Conservation (phyloP, 30 jellyfish, hydroid and myxozoan genomes). For the Mastigias papua region DNA sequence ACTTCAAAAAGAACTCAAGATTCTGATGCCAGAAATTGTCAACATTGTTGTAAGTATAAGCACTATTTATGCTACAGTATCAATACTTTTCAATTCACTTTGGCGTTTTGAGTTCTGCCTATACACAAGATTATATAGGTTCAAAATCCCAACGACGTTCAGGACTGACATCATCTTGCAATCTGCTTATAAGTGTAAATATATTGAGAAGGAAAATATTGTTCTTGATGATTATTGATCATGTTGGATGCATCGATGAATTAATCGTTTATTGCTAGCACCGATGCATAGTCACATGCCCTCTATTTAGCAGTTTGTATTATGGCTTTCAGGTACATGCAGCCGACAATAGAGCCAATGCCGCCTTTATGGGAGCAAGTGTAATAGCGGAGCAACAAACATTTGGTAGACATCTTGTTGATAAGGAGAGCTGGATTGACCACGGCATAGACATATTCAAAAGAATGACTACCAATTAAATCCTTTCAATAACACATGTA, state of each 20-base stretch:
- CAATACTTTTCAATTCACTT: too few species aligned
- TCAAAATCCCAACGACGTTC: too few species aligned
- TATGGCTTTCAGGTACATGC: constrained; percentile 73
- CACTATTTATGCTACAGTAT: not conserved
- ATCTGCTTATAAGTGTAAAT: too few species aligned
- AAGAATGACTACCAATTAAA: constrained; percentile 31
- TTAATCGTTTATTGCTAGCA: too few species aligned
- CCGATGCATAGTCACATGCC: too few species aligned
- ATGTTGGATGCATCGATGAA: too few species aligned
- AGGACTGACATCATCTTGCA: too few species aligned
- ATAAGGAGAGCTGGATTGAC: constrained; percentile 79
- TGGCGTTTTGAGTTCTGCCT: too few species aligned
- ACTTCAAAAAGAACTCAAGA: constrained; percentile 79
- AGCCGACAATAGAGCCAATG: constrained; percentile 77
- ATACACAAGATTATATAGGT: too few species aligned
- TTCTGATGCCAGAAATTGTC: constrained; percentile 71
- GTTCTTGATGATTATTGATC: too few species aligned
- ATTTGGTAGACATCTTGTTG: constrained; percentile 60
- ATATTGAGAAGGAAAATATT: too few species aligned
- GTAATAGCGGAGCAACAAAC: constrained; percentile 80
- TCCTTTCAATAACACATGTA: not conserved
- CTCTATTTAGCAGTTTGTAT: too few species aligned
- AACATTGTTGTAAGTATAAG: constrained; percentile 66
- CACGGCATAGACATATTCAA: constrained; percentile 62
- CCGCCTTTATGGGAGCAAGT: constrained; percentile 92